These are phyloP conservation scores for Gymnoscopelus microlampas DNA, from an alignment of 2,797 vertebrate genomes.

Conservation along the genomic window DNA sequence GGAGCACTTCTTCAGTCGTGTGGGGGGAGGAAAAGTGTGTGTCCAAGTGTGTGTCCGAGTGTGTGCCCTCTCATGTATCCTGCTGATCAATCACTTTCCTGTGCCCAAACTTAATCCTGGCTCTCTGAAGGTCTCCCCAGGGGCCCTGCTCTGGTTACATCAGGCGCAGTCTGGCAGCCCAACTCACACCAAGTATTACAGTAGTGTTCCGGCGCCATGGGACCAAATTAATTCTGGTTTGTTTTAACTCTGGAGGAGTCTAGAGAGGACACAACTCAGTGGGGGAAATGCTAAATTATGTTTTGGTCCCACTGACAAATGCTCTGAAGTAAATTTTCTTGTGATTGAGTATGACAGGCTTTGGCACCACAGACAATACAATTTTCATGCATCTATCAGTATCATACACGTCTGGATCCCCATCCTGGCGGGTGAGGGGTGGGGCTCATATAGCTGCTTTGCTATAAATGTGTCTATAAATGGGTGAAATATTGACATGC, in stretches of 20 bases:
- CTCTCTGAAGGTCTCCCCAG: slow-evolving; percentile 37
- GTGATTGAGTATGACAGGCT: slow-evolving; percentile 46
- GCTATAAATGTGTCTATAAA: slow-evolving; percentile 32
- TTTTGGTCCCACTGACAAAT: slow-evolving; percentile 4
- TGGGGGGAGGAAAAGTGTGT: slow-evolving; percentile 23
- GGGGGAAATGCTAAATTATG: slow-evolving; percentile 32
- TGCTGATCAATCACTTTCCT: slow-evolving; percentile 49
- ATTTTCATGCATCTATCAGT: slow-evolving; percentile 52
- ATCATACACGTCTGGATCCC: slow-evolving; percentile 39
- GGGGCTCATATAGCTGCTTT: too few relatives aligned
- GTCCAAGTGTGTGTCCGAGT: background rate
- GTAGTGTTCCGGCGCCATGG: slow-evolving; percentile 21
- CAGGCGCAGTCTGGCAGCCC: slow-evolving; percentile 36
- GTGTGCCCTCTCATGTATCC: slow-evolving; percentile 25
- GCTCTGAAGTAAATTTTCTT: slow-evolving; percentile 37
- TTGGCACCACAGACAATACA: slow-evolving; percentile 59
- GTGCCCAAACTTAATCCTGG: slow-evolving; percentile 38
- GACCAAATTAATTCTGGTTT: slow-evolving; percentile 51
- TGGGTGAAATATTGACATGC: slow-evolving; percentile 42
- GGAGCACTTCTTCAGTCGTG: slow-evolving; percentile 39
- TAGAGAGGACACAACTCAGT: slow-evolving; percentile 19
- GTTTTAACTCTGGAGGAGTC: slow-evolving; percentile 47
- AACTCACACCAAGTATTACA: slow-evolving; percentile 39
- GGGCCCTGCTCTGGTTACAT: slow-evolving; percentile 52
- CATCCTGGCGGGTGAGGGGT: slow-evolving; percentile 23